Evolutionary conservation across 2,797 vertebrate species (phyloP), one percentile per base, ranked within the genome.

Genomic region (Aeoliscus strigatus): DNA sequence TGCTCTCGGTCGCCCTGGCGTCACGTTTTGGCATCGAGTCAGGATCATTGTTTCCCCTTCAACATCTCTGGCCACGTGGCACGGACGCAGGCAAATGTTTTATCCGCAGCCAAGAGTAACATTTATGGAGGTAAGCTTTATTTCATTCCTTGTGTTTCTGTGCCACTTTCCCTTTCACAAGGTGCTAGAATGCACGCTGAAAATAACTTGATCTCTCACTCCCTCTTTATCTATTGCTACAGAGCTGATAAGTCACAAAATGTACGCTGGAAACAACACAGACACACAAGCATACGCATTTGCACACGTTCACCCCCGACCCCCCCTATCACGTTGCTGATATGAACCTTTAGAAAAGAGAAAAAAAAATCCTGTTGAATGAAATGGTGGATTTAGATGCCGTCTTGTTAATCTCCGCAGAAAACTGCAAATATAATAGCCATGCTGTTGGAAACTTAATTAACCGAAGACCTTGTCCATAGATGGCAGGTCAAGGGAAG

Each of bases 361-460:
- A 56, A 70, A 70, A 75, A 65, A 39, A 81, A 77, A 68, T 65
- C 51, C 35, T 68, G 61, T 60, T 71, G 54, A 80, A 72, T 75
- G 50, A 82, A 79, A 75, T 70, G 39, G 61, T 72, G 73, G 73
- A 80, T 82, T 82, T 81, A 71, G 57, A 70, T 63, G 63, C 64
- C 53, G 64, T 46, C 17, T 16, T 74, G 42, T 73, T 85, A 81
- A 86, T 87, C 75, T 80, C 63, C 58, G 74, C 70, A 73, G 65
- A 73, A 58, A 67, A 49, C 66, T 49, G 60, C 60, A 73, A 75
- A 78, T 62, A 77, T 69, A 79, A 81, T 66, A 63, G 68, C 42
- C 46, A 56, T 51, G 37, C 50, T 69, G 46, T 47, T 68, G 44
- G 61, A 66, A 77, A 66, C 68, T 65, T 75, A 77, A 79, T 82